Conservation (phyloP, 1,140 invertebrate species). For the Drosophila oshimai region DNA sequence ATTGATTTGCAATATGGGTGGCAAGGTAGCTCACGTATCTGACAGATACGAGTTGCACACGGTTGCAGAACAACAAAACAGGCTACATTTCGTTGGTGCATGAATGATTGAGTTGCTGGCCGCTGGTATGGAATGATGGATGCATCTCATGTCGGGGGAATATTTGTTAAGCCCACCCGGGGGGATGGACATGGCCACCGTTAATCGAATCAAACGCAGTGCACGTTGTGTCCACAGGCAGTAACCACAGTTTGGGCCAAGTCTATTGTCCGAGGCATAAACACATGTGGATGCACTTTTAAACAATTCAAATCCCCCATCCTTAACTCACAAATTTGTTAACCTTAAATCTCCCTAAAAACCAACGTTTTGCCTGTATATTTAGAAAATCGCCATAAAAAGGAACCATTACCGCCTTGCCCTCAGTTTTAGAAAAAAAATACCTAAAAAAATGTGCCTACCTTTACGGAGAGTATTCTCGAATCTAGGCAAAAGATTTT, state of each 20-base stretch:
- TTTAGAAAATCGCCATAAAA: no score
- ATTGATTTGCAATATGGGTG: conserved; percentile 26
- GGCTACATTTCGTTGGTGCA: conserved; percentile 9
- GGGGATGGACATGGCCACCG: not conserved
- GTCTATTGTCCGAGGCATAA: conserved; percentile 29
- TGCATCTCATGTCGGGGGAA: conserved; percentile 3
- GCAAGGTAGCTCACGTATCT: not conserved
- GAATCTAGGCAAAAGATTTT: no score
- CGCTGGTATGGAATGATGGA: conserved; percentile 3
- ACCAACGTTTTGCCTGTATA: no score
- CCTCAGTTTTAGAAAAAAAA: no score
- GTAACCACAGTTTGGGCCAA: not conserved
- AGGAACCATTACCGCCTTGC: no score
- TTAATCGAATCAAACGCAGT: conserved; percentile 44
- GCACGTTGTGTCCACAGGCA: conserved; percentile 34
- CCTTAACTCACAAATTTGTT: no score
- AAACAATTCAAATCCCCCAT: no score
- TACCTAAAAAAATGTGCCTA: no score
- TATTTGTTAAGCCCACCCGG: not conserved
- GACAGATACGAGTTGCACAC: conserved; percentile 8
- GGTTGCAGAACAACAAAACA: not conserved
- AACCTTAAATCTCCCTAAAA: no score
- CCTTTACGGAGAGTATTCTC: no score
- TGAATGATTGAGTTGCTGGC: conserved; percentile 3
- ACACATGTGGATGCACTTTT: conserved; percentile 6